Evolutionary conservation across 1,140 invertebrate genomes (phyloP).

Genomic region (Drosophila ercepeae): DNA sequence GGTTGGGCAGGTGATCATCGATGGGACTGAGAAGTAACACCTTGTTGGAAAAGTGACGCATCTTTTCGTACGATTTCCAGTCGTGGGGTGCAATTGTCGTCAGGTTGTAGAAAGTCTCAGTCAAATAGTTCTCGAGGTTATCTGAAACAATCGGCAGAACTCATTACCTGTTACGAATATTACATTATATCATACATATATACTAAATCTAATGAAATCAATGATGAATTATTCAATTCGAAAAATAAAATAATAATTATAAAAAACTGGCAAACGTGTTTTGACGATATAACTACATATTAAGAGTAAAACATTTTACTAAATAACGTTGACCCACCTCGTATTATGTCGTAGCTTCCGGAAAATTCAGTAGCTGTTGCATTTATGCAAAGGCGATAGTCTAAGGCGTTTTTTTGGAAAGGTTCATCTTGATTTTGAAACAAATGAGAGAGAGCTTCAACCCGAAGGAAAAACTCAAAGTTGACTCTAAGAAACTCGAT

Average conservation of each 20-base stretch:
- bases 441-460: constrained; percentile 95
- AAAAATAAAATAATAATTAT: no score
- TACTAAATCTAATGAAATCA: no score
- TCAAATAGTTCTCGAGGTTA: constrained; percentile 95
- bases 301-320: no score
- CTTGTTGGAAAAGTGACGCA: constrained; percentile 95
- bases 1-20: constrained; percentile 96
- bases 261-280: no score
- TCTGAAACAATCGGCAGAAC: constrained; percentile 64
- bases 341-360: constrained; percentile 70
- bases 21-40: constrained; percentile 93
- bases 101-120: constrained; percentile 98
- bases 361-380: constrained; percentile 84
- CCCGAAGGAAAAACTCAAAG: constrained; percentile 95
- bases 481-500: constrained; percentile 90
- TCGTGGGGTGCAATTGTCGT: constrained; percentile 98
- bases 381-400: constrained; percentile 84
- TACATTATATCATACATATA: no score
- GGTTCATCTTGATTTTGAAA: constrained; percentile 87
- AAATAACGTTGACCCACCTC: constrained; percentile 34
- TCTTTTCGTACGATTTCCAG: constrained; percentile 98
- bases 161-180: no score
- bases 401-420: constrained; percentile 63
- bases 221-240: no score
- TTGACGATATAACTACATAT: no score